Conservation (phyloP, 2,888 invertebrate genomes). For the Ditula angustiorana region DNA sequence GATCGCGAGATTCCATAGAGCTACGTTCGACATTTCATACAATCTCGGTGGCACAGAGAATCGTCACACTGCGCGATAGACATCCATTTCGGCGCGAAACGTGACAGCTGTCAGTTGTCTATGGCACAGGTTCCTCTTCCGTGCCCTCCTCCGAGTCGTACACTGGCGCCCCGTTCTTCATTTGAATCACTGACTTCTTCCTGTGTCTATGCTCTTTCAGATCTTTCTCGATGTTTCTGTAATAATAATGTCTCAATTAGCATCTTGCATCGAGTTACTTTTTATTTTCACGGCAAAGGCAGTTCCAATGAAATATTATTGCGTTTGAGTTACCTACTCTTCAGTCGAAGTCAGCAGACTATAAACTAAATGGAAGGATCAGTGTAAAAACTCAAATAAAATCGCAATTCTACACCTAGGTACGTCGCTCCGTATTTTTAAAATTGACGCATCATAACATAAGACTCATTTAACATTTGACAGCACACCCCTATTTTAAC, state of each 20-base stretch:
- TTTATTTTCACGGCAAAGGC: too few relatives aligned
- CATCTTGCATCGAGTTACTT: too few relatives aligned
- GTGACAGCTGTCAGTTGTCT: conserved; percentile 56
- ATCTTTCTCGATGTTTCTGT: conserved; percentile 77
- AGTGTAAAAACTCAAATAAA: too few relatives aligned
- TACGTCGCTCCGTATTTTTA: too few relatives aligned
- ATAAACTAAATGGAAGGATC: too few relatives aligned
- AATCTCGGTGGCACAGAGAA: neutral
- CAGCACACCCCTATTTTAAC: too few relatives aligned
- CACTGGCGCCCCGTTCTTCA: conserved; percentile 83
- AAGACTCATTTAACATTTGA: too few relatives aligned
- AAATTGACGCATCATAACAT: too few relatives aligned
- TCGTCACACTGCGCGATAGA: neutral
- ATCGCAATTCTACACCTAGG: too few relatives aligned
- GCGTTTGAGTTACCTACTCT: too few relatives aligned
- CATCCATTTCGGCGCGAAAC: conserved; percentile 49
- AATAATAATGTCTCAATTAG: conserved; percentile 41
- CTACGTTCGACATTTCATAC: neutral
- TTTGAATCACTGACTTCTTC: conserved; percentile 86
- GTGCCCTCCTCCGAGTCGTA: conserved; percentile 87
- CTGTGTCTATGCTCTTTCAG: conserved; percentile 83
- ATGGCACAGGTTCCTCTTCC: conserved; percentile 88
- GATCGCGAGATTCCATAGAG: neutral
- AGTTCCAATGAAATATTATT: too few relatives aligned
- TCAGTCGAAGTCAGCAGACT: too few relatives aligned